phyloP scores from a whole-genome alignment of 1,140 invertebrate species.

The Spodoptera frugiperda region DNA sequence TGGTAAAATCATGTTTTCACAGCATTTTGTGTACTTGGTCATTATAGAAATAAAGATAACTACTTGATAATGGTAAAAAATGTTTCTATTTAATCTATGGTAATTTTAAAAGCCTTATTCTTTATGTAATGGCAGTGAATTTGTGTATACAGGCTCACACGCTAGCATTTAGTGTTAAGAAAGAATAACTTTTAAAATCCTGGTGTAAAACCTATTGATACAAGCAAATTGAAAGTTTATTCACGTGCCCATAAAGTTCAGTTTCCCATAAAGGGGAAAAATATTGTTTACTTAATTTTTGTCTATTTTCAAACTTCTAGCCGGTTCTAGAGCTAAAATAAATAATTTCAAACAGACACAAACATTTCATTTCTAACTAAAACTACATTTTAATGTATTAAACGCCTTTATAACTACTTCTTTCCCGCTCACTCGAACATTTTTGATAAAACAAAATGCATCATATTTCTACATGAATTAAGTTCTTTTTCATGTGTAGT shows the following conservation, averaged over 20 bases:
- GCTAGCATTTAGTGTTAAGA: background rate
- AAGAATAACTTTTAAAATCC: constrained; percentile 1
- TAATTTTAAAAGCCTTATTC: background rate
- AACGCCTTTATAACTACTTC: too few species aligned
- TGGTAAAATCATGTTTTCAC: constrained; percentile 18
- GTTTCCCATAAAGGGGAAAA: too few species aligned
- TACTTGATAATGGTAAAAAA: constrained; percentile 2
- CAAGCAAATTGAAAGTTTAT: too few species aligned
- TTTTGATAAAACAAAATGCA: too few species aligned
- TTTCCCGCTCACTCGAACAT: too few species aligned
- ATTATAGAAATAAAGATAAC: background rate
- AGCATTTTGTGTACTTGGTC: constrained; percentile 35
- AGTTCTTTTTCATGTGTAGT: too few species aligned
- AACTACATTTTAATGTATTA: too few species aligned
- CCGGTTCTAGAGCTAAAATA: background rate
- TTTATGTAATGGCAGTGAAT: background rate
- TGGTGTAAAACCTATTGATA: background rate
- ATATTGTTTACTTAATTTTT: too few species aligned
- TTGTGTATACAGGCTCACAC: background rate
- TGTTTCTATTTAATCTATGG: background rate
- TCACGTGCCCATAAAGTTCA: too few species aligned
- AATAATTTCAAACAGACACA: background rate
- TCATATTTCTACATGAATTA: too few species aligned
- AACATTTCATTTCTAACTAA: too few species aligned
- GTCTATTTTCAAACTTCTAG: too few species aligned